These are phyloP conservation scores for Octodon degus DNA, from an alignment of 2,113 vertebrate genomes.

Conservation along the genomic window DNA sequence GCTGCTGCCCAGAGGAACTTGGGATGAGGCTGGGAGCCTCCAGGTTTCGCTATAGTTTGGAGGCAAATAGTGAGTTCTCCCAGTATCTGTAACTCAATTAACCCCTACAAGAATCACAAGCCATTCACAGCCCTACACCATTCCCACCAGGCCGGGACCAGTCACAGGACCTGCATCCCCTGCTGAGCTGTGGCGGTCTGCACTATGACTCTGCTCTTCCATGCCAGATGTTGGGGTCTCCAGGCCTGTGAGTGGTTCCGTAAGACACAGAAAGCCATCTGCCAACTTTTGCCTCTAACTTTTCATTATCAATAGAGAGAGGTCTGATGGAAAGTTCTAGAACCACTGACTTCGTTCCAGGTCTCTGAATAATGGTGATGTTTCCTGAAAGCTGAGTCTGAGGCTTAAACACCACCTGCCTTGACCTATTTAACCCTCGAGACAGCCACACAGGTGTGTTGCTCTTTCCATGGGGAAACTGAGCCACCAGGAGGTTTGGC, in stretches of 20 bases:
- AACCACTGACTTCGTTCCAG: background rate
- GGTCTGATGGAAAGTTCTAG: background rate
- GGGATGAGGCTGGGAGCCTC: fast-evolving
- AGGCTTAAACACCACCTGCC: background rate
- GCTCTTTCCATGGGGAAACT: background rate
- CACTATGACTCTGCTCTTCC: fast-evolving
- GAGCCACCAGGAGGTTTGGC: background rate
- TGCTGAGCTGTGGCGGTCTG: background rate
- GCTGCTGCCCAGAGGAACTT: background rate
- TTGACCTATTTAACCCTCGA: background rate
- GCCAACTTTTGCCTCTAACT: background rate
- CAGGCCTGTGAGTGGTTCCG: background rate
- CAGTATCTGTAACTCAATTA: background rate
- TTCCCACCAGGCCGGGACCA: fast-evolving
- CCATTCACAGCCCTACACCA: fast-evolving
- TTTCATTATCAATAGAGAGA: background rate
- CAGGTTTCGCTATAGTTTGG: background rate
- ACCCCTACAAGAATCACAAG: background rate
- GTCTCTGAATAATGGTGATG: background rate
- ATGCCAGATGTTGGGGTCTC: fast-evolving
- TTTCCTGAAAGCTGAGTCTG: background rate
- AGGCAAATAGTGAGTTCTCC: background rate
- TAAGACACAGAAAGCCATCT: background rate
- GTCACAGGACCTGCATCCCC: fast-evolving
- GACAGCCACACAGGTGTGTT: fast-evolving